Conservation (phyloP, 2,888 invertebrate species). For the Eupithecia subumbrata region DNA sequence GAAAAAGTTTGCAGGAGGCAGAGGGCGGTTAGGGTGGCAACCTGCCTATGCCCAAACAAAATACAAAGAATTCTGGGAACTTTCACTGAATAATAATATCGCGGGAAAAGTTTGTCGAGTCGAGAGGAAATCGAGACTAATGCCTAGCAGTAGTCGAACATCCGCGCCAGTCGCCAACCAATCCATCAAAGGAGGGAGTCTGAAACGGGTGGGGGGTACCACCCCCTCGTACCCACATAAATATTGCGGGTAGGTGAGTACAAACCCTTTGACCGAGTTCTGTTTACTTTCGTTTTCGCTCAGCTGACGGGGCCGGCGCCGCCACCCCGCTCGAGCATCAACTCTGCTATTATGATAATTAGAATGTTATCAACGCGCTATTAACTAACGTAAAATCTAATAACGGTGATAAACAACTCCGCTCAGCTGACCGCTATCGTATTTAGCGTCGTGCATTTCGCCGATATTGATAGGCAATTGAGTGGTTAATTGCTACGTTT, state of each 20-base stretch:
- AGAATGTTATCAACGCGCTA: slow-evolving; percentile 73
- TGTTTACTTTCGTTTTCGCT: slow-evolving; percentile 85
- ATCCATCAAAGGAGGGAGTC: slow-evolving; percentile 83
- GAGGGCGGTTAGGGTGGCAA: slow-evolving; percentile 44
- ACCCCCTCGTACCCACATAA: slow-evolving; percentile 81
- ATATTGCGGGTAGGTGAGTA: slow-evolving; percentile 84
- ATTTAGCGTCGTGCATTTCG: slow-evolving; percentile 17
- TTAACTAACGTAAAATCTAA: slow-evolving; percentile 59
- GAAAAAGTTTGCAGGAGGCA: slow-evolving; percentile 58
- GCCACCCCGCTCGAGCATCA: slow-evolving; percentile 71
- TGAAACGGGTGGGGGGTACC: slow-evolving; percentile 73
- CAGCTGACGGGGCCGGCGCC: slow-evolving; percentile 77
- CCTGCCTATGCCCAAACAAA: slow-evolving; percentile 56
- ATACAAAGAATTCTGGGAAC: slow-evolving; percentile 75
- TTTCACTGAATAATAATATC: slow-evolving; percentile 80
- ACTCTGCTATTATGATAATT: slow-evolving; percentile 81
- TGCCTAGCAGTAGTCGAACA: slow-evolving; percentile 75
- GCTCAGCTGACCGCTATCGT: slow-evolving; percentile 29
- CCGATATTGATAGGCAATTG: slow-evolving; percentile 18
- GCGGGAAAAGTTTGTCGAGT: slow-evolving; percentile 72
- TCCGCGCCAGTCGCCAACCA: slow-evolving; percentile 82
- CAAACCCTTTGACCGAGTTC: slow-evolving; percentile 85
- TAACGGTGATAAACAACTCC: slow-evolving; percentile 42
- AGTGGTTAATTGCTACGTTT: slow-evolving; percentile 10
- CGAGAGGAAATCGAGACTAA: slow-evolving; percentile 77